phyloP scores from a whole-genome alignment of 2,797 vertebrate genomes.

The Cyprinodon diabolis region DNA sequence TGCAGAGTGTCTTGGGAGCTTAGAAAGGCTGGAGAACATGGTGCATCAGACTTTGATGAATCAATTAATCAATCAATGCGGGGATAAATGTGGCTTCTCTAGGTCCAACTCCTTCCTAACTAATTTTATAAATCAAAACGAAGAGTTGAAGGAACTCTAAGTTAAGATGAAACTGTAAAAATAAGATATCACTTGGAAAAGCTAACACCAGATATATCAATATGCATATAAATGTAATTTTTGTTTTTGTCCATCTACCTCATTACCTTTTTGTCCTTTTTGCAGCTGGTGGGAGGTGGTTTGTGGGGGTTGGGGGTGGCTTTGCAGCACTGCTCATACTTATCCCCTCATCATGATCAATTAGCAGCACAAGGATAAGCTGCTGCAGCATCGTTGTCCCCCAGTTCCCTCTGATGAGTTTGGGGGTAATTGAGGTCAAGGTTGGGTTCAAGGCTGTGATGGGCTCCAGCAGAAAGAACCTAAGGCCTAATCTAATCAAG shows the following conservation, averaged over 20 bases:
- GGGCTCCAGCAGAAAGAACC: constrained; percentile 67
- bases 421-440: constrained; percentile 83
- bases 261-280: not conserved
- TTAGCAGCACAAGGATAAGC: constrained; percentile 75
- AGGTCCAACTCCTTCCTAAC: not conserved
- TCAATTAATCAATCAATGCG: no score
- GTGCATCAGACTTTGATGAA: no score
- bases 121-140: not conserved
- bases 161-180: not conserved
- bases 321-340: constrained; percentile 64
- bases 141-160: no score
- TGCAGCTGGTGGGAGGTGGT: not conserved
- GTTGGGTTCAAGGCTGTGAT: constrained; percentile 76
- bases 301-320: constrained; percentile 13
- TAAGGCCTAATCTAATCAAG: constrained; percentile 81
- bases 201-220: not conserved
- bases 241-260: not conserved
- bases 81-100: no score
- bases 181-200: not conserved
- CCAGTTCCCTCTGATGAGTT: constrained; percentile 69
- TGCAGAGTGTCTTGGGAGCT: no score
- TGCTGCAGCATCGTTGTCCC: constrained; percentile 55
- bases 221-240: no score
- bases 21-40: no score
- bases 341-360: constrained; percentile 75